These are phyloP conservation scores for Schrankia costaestrigalis DNA, from an alignment of 2,888 invertebrate genomes.

Conservation along the genomic window DNA sequence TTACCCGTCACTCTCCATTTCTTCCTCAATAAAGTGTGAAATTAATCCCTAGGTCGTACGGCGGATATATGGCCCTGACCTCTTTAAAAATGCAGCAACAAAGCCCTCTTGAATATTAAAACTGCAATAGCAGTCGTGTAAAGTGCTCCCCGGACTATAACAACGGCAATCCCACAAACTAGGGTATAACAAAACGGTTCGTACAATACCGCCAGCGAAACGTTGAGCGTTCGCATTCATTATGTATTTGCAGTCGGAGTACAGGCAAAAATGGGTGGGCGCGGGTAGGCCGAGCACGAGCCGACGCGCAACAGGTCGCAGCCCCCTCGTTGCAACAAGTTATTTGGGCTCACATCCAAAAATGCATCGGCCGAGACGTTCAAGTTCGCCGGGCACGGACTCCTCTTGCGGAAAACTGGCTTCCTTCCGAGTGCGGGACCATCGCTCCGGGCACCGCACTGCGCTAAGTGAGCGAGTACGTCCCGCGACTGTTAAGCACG, in stretches of 20 bases:
- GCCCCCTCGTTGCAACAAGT: constrained; percentile 72
- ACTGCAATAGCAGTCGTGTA: constrained; percentile 38
- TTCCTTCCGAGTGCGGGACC: constrained; percentile 48
- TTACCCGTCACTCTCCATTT: constrained; percentile 9
- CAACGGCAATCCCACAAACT: constrained; percentile 44
- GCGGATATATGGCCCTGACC: constrained; percentile 17
- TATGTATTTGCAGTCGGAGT: constrained; percentile 68
- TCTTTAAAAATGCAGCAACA: constrained; percentile 35
- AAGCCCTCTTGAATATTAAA: constrained; percentile 45
- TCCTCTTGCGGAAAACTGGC: constrained; percentile 48
- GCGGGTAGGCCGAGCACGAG: constrained; percentile 53
- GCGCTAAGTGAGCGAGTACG: constrained; percentile 32
- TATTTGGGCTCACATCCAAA: constrained; percentile 78
- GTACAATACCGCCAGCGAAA: constrained; percentile 57
- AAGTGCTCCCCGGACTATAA: constrained; percentile 50
- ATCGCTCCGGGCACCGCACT: constrained; percentile 3
- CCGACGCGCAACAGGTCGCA: constrained; percentile 64
- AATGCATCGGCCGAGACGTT: constrained; percentile 72
- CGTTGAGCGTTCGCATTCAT: constrained; percentile 68
- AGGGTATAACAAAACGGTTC: constrained; percentile 52
- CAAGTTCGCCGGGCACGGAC: constrained; percentile 48
- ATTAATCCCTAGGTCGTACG: constrained; percentile 13
- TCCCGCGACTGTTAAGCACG: constrained; percentile 15
- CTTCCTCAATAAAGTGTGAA: constrained; percentile 14
- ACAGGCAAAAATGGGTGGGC: constrained; percentile 67